Evolutionary conservation across 2,797 vertebrate species (phyloP), one percentile per base, ranked within the genome.

Genomic region (Acomys russatus): DNA sequence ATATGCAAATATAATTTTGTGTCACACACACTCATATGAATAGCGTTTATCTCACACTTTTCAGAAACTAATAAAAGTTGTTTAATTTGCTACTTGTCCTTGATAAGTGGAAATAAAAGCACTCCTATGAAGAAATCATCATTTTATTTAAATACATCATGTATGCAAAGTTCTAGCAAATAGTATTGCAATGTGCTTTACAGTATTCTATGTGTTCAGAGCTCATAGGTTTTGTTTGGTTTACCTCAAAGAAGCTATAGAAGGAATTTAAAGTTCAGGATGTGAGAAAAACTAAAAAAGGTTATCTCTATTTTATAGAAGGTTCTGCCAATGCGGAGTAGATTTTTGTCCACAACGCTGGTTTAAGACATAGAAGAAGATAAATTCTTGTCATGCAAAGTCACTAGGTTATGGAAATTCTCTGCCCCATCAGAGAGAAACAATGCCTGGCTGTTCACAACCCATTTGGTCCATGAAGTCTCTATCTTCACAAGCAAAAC

Each of bases 1-100:
- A 96, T 98, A 96, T 96, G 90, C 96, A 96, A 98, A 95, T 97
- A 98, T 91, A 98, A 97, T 98, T 98, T 97, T 84, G 90, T 96
- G 96, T 96, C 97, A 98, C 90, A 97, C 80, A 74, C 95, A 95
- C 77, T 97, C 84, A 97, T 98, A 98, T 96, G 98, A 97, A 98
- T 98, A 98, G 97, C 94, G 74, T 96, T 97, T 98, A 97, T 95
- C 79, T 96, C 68, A 74, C n/a, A 96, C 88, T 96, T 98, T 98
- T 95, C 93, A 95, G 77, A 97, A 96, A 97, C 96, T 97, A 86
- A 35, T 95, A 97, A 92, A 97, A 97, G 35, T 91, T 28, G 25
- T 63, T 14, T 95, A 77, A 96, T 97, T 98, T 98, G 90, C 89
- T 88, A 66, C 70, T 97, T 95, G 90, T 96, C 94, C 68, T 92